Base-by-base conservation (phyloP, 2,888 invertebrate species). In the Hypena proboscidalis region DNA sequence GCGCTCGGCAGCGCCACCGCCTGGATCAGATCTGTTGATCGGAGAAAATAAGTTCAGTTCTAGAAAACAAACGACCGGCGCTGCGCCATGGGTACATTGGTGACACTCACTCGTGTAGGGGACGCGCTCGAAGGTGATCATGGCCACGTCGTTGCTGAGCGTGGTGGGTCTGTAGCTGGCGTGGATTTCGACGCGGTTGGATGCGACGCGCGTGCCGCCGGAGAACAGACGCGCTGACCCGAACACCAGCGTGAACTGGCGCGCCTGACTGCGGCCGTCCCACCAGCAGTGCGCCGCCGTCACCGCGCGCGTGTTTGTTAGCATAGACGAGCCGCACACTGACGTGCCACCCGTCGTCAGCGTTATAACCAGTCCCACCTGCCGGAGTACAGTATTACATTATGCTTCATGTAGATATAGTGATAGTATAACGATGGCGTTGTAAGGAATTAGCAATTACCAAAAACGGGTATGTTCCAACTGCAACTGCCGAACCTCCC, bases 241-340 rank as follows among this genome's bases (percentile, higher is more conserved):
- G 46, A 72, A 64, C n/a, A 80, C 80, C 11, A 81, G 67, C 19
- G 40, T 40, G 57, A 83, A 70, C 33, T 66, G 65, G 6, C 65
- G 58, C 11, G 78, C 83, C 31, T 72, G 71, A 36, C 36, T 54
- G 15, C 56, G 40, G 2, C 69, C 58, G 47, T 75, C 67, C 26
- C 54, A 53, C 81, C 80, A 78, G 61, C 79, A 80, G 52, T 80
- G 74, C 9, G 72, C 70, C 2, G 71, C 71, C 3, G 74, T 72
- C 27, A 73, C 56, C 2, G 69, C 52, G 26, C 63, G 66, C 2
- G 59, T 66, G 58, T 63, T 67, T 32, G 38, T 52, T 51, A 74
- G 42, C 66, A 70, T 58, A n/a, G 74, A 64, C 7, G 73, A 60
- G 50, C 67, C 68, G 50, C 75, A 68, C 21, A 73, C 70, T 0